Percentiles rank a stretch among this genome's conserved stretches.
Evolutionary conservation across 2,888 invertebrate genomes (phyloP).

Genomic region (Ommatoiulus sabulosus): DNA sequence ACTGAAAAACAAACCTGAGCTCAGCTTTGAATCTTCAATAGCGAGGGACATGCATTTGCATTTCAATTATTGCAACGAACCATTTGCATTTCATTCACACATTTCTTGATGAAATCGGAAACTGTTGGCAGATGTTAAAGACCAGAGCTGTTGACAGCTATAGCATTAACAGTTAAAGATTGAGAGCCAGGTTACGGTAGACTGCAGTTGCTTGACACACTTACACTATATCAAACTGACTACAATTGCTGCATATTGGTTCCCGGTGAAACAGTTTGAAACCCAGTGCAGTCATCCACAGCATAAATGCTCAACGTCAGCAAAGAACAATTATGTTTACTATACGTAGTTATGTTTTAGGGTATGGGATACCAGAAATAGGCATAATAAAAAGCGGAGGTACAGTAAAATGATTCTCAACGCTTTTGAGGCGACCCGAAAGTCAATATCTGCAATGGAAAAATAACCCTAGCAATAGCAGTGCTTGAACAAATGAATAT

Average conservation of each 20-base stretch:
- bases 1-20: not conserved
- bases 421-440: too few relatives aligned
- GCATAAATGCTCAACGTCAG: too few relatives aligned
- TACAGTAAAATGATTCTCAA: too few relatives aligned
- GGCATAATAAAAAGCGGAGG: too few relatives aligned
- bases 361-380: too few relatives aligned
- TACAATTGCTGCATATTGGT: not conserved
- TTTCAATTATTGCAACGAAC: not conserved
- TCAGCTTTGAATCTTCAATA: not conserved
- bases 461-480: too few relatives aligned
- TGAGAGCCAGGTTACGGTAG: not conserved
- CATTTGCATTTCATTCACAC: not conserved
- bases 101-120: conserved; percentile 16
- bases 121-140: conserved; percentile 22
- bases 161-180: not conserved
- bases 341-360: too few relatives aligned
- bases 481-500: too few relatives aligned
- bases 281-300: not conserved
- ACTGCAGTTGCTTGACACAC: not conserved
- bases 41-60: not conserved
- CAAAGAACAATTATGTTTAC: too few relatives aligned
- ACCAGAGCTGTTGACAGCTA: not conserved
- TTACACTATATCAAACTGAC: not conserved
- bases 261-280: not conserved
- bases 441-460: too few relatives aligned